Evolutionary conservation across 2,113 vertebrate genomes (phyloP).

Genomic region (Prunella fulvescens): DNA sequence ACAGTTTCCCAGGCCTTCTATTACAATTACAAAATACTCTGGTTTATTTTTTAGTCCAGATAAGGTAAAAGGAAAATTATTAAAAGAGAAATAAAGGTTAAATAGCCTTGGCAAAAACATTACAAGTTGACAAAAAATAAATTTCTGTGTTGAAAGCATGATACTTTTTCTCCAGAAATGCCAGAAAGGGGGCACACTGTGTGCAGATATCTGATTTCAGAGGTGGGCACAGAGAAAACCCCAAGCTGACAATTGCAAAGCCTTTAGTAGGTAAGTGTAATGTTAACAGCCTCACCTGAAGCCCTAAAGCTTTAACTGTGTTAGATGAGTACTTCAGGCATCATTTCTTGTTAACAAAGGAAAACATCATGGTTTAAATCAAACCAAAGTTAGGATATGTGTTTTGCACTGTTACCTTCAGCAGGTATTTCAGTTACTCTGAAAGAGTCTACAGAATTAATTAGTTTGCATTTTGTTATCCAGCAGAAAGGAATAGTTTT

Average conservation of each 20-base stretch:
- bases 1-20: background rate
- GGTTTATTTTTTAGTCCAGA: background rate
- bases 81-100: background rate
- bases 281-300: background rate
- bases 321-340: background rate
- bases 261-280: background rate
- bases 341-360: background rate
- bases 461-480: background rate
- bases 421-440: background rate
- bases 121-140: background rate
- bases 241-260: background rate
- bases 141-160: background rate
- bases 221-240: background rate
- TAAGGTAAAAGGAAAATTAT: background rate
- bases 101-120: background rate
- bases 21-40: background rate
- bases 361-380: background rate
- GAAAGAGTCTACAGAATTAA: background rate
- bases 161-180: background rate
- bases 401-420: background rate
- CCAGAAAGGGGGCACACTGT: background rate
- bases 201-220: background rate
- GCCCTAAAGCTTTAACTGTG: background rate
- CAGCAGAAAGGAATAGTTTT: background rate
- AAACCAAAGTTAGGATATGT: accelerated